These are phyloP conservation scores for Callochromis pleurospilus DNA, from an alignment of 2,113 vertebrate species.

Conservation along the genomic window DNA sequence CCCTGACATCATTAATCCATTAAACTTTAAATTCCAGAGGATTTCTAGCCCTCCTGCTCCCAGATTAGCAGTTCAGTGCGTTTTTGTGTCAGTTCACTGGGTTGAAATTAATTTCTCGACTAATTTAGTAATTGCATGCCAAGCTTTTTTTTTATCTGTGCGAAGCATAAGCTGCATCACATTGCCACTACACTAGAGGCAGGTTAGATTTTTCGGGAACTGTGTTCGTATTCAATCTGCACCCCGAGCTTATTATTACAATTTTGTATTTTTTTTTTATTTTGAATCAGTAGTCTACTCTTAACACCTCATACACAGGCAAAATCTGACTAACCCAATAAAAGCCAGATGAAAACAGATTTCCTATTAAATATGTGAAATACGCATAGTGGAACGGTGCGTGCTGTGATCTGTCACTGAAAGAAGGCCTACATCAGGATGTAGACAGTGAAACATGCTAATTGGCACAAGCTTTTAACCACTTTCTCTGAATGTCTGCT, in stretches of 20 bases:
- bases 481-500: conserved; percentile 30
- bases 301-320: neutral
- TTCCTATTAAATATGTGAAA: conserved; percentile 5
- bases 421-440: conserved; percentile 3
- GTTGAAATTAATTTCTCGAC: conserved; percentile 66
- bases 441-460: conserved; percentile 13
- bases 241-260: neutral
- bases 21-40: conserved; percentile 65
- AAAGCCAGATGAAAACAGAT: neutral
- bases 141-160: conserved; percentile 33
- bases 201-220: conserved; percentile 17
- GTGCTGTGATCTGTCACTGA: neutral
- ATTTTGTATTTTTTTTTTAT: neutral
- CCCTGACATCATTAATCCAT: conserved; percentile 67
- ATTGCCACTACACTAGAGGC: conserved; percentile 2
- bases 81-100: conserved; percentile 69
- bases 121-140: conserved; percentile 67
- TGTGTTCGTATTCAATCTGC: neutral
- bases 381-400: neutral
- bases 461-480: conserved; percentile 55
- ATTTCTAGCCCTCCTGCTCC: conserved; percentile 54
- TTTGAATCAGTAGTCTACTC: neutral
- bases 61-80: conserved; percentile 65
- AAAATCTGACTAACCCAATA: neutral
- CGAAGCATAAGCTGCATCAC: conserved; percentile 4